phyloP scores from a whole-genome alignment of 2,888 invertebrate genomes.

The Lamellibrachia columna region DNA sequence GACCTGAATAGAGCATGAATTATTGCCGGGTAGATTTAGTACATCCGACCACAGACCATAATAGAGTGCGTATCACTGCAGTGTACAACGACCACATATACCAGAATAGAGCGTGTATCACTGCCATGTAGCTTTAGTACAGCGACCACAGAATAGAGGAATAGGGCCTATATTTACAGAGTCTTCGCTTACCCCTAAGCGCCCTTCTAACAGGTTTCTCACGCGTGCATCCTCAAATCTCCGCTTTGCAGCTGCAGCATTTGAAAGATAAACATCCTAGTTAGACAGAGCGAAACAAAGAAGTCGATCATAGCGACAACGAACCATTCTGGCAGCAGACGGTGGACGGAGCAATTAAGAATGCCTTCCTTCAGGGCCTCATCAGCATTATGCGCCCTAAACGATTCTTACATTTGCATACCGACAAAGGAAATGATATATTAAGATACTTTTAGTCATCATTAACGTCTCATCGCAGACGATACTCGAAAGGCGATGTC shows the following conservation, averaged over 20 bases:
- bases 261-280: background rate
- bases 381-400: slow-evolving; percentile 3
- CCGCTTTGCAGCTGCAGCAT: background rate
- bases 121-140: too few species aligned
- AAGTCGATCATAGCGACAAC: background rate
- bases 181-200: background rate
- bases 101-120: too few species aligned
- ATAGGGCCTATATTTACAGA: too few species aligned
- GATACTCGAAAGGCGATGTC: background rate
- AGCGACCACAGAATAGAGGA: too few species aligned
- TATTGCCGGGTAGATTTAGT: background rate
- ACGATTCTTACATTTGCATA: slow-evolving; percentile 6
- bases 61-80: too few species aligned
- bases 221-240: background rate
- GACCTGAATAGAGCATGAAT: too few species aligned
- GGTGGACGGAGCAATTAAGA: background rate
- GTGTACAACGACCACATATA: too few species aligned
- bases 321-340: background rate
- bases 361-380: slow-evolving; percentile 12
- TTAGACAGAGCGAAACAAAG: background rate
- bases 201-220: background rate
- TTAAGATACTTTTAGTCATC: background rate
- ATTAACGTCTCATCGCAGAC: background rate
- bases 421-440: slow-evolving; percentile 5
- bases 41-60: background rate